Evolutionary conservation across 1,140 invertebrate species (phyloP), one percentile per base, ranked within the genome.

Genomic region (Drosophila trapezifrons): DNA sequence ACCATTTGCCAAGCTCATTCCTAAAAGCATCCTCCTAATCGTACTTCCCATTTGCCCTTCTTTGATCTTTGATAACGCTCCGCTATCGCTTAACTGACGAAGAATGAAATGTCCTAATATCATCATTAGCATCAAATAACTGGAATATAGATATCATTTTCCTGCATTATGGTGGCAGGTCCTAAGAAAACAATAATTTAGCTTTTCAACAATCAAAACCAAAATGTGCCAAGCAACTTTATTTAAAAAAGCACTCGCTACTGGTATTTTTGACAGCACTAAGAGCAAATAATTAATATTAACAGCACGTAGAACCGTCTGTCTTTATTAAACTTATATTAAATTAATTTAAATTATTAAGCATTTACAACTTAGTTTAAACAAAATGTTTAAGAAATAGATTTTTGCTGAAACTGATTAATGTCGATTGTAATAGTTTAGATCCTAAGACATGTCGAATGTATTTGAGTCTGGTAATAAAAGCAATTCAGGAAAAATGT

Each of bases 221-320:
- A 82, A 81, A 62, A 54, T 62, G 84, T 87, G 83, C 83, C 83
- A 89, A 80, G 83, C 52, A 37, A 66, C 60, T 43, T 63, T 37
- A 22, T 54, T 51, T 69, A 51, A 72, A 76, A 66, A 54, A 80
- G 51, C 60, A 77, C 66, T 74, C 45, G 58, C 69, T 69, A 22
- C 37, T 35, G 27, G 35, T 43, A 52, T 66, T 40, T 66, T 66
- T 43, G 62, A 51, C 45, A 65, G 45, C 65, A 67, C 59, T 65
- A 49, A 29, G 35, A 59, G 25, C 17, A 67, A 51, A 40, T 32
- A 54, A 54, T n/a, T 46, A 58, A 57, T 37, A 54, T 58, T 47
- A 58, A 47, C 51, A 71, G 20, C 66, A 71, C 65, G 27, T 49
- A 70, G 51, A 12, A 49, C 58, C 69, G 18, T 42, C 27, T 49